These are phyloP conservation scores for Bettongia penicillata DNA, from an alignment of 2,113 vertebrate genomes.

Conservation along the genomic window DNA sequence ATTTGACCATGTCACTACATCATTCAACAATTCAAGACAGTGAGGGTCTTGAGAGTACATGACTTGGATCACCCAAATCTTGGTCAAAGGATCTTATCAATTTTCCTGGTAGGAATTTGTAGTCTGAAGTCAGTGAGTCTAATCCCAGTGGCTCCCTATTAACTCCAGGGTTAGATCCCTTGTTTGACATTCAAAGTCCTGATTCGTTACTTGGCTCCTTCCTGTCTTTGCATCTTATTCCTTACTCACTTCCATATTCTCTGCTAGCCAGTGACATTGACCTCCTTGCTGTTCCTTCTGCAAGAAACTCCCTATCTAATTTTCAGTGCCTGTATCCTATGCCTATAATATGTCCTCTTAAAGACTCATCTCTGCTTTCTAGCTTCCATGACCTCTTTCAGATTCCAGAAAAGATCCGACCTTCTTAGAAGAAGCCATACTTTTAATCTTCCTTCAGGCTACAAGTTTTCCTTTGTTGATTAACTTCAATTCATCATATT, in stretches of 20 bases:
- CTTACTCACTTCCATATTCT: not conserved
- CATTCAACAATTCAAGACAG: not conserved
- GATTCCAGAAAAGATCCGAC: not conserved
- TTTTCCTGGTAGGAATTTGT: no score
- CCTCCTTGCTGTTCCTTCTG: not conserved
- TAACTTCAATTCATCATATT: not conserved
- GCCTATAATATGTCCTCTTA: not conserved
- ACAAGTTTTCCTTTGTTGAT: not conserved
- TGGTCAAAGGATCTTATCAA: no score
- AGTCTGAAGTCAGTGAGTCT: no score
- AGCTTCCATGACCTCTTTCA: not conserved
- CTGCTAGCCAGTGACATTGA: not conserved
- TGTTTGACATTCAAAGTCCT: not conserved
- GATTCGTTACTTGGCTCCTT: not conserved
- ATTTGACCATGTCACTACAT: not conserved
- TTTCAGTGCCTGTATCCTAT: not conserved
- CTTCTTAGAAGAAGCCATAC: not conserved
- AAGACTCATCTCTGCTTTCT: not conserved
- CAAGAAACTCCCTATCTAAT: not conserved
- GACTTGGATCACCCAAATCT: no score
- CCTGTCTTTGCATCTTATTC: not conserved
- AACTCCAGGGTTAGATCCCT: not conserved
- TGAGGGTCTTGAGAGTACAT: no score
- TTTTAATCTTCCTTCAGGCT: not conserved
- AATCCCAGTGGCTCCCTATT: not conserved